A percentile compares a stretch with the other conserved stretches of the same genome.
phyloP scores from a whole-genome alignment of 2,888 invertebrate genomes.

The Tetranychus truncatus region DNA sequence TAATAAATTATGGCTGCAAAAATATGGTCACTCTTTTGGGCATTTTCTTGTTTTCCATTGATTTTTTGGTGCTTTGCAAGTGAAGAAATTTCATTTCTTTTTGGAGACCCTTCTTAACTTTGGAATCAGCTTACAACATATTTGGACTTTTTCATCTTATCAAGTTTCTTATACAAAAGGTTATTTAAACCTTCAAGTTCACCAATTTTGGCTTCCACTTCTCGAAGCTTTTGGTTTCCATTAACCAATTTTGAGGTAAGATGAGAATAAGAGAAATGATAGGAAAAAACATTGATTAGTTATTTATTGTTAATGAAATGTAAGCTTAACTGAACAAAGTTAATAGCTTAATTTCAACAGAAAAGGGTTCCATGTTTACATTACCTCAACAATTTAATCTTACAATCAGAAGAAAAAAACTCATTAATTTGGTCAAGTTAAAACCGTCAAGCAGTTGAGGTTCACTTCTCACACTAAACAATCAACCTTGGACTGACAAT shows the following conservation, averaged over 20 bases:
- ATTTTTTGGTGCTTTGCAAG: neutral
- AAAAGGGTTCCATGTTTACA: neutral
- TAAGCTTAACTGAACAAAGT: neutral
- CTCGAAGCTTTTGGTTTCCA: neutral
- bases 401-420: neutral
- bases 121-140: conserved; percentile 1
- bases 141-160: neutral
- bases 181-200: neutral
- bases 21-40: neutral
- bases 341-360: neutral
- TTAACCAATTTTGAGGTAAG: neutral
- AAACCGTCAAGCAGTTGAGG: neutral
- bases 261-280: neutral
- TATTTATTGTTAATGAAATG: neutral
- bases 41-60: neutral
- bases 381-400: neutral
- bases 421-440: neutral
- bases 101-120: neutral
- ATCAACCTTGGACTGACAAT: neutral
- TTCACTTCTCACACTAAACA: neutral
- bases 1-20: neutral
- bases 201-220: neutral
- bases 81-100: neutral
- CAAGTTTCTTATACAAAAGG: neutral
- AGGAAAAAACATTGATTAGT: neutral